A percentile compares a stretch with the other conserved stretches of the same genome.
Evolutionary conservation across 2,888 invertebrate species (phyloP).

Genomic region (Ganaspis brasiliensis): DNA sequence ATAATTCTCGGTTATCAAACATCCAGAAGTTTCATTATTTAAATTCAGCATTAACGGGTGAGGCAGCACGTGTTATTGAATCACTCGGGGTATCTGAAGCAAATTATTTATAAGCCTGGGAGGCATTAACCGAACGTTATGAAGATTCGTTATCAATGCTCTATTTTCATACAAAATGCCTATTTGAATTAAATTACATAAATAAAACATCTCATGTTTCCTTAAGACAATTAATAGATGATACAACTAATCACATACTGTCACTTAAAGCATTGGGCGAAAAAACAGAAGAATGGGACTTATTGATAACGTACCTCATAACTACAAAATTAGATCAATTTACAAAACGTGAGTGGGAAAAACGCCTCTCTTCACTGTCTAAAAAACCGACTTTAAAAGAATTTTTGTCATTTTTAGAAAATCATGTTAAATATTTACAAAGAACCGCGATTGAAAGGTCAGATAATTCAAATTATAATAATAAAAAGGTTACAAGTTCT

Average conservation of each 20-base stretch:
- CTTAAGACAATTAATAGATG: neutral
- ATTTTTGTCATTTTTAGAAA: too few species aligned
- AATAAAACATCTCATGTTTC: neutral
- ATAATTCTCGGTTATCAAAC: neutral
- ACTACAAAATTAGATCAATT: too few species aligned
- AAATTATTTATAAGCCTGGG: neutral
- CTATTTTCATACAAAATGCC: neutral
- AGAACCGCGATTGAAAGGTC: too few species aligned
- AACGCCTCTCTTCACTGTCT: too few species aligned
- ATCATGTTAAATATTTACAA: too few species aligned
- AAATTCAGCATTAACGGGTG: neutral
- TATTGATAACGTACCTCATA: too few species aligned
- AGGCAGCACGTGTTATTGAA: neutral
- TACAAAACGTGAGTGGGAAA: too few species aligned
- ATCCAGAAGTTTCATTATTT: too few species aligned
- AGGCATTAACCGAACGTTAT: neutral
- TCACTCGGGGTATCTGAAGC: neutral
- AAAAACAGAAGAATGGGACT: too few species aligned
- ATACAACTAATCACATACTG: neutral
- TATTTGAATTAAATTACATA: neutral
- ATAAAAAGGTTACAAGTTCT: too few species aligned
- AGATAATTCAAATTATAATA: too few species aligned
- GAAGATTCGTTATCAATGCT: neutral
- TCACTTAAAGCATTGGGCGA: neutral
- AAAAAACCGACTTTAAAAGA: too few species aligned